Conservation (phyloP, 2,888 invertebrate species). For the Iselma pallidipennis region DNA sequence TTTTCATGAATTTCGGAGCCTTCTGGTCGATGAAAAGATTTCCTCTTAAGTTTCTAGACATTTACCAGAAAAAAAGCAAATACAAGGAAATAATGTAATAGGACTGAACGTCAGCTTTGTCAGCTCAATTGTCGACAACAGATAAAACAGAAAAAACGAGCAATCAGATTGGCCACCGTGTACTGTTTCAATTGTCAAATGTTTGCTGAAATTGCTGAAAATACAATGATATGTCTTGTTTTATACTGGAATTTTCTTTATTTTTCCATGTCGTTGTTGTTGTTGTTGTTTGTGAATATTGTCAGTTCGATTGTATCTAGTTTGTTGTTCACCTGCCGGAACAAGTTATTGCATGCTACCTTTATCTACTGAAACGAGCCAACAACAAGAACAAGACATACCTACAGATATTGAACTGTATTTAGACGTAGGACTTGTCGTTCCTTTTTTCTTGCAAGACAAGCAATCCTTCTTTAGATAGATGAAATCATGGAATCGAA, state of each 20-base stretch:
- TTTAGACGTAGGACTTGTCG: too few relatives aligned
- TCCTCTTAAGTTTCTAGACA: too few relatives aligned
- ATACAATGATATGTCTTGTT: slow-evolving; percentile 6
- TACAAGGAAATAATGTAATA: not conserved
- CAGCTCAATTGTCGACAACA: not conserved
- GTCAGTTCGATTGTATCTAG: slow-evolving; percentile 3
- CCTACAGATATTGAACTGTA: not conserved
- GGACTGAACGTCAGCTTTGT: not conserved
- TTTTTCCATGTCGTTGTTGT: not conserved
- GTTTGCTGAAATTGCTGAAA: slow-evolving; percentile 13
- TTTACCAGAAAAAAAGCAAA: too few relatives aligned
- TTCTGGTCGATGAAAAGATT: too few relatives aligned
- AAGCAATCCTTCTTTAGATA: not conserved
- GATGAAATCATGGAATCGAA: not conserved
- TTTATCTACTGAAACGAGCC: slow-evolving; percentile 1
- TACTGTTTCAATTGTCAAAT: slow-evolving; percentile 18
- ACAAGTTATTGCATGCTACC: slow-evolving; percentile 8
- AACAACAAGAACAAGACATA: slow-evolving; percentile 2
- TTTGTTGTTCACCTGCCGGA: slow-evolving; percentile 16
- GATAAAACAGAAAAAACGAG: slow-evolving; percentile 2
- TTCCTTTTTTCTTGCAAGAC: not conserved
- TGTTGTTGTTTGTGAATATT: slow-evolving; percentile 9
- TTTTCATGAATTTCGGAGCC: not conserved
- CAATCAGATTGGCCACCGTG: slow-evolving; percentile 13
- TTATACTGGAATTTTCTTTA: slow-evolving; percentile 5